A percentile compares a stretch with the other conserved stretches of the same genome.
Evolutionary conservation across 2,113 vertebrate species (phyloP).

Genomic region (Hippocampus abdominalis): DNA sequence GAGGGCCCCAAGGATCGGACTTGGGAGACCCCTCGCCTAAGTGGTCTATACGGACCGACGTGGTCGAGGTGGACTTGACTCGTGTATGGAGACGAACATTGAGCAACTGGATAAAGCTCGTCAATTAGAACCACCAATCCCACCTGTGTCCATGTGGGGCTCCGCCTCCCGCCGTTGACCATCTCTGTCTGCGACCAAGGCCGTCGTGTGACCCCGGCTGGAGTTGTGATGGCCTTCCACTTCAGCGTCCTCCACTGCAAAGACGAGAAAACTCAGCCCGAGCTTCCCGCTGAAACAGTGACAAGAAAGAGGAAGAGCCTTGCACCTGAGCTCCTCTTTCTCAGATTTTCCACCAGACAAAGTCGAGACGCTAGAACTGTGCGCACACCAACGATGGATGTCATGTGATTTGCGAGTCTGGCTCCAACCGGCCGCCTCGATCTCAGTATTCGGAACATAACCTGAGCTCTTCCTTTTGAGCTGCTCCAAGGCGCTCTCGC

Average conservation of each 20-base stretch:
- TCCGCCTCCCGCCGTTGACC: background rate
- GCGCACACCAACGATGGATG: slow-evolving; percentile 5
- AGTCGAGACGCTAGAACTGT: slow-evolving; percentile 37
- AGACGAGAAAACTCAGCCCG: background rate
- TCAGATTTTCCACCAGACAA: slow-evolving; percentile 50
- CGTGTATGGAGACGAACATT: background rate
- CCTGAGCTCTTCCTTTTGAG: slow-evolving; percentile 57
- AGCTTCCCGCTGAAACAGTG: background rate
- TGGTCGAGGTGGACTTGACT: background rate
- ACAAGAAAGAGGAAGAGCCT: background rate
- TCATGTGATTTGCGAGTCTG: background rate
- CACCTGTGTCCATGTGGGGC: background rate
- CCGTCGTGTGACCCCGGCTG: slow-evolving; percentile 2
- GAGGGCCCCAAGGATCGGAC: too few relatives aligned
- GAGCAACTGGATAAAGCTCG: background rate
- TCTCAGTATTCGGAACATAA: slow-evolving; percentile 10
- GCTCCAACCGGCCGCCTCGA: background rate
- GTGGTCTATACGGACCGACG: background rate
- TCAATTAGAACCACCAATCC: background rate
- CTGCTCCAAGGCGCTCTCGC: slow-evolving; percentile 46
- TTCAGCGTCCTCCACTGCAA: slow-evolving; percentile 17
- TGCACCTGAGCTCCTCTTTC: slow-evolving; percentile 45
- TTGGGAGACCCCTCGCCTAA: too few relatives aligned
- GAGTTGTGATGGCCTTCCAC: slow-evolving; percentile 8
- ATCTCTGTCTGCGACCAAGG: background rate